Evolutionary conservation across 2,888 invertebrate species (phyloP), one percentile per base, ranked within the genome.

Genomic region (Megamerina dolium): DNA sequence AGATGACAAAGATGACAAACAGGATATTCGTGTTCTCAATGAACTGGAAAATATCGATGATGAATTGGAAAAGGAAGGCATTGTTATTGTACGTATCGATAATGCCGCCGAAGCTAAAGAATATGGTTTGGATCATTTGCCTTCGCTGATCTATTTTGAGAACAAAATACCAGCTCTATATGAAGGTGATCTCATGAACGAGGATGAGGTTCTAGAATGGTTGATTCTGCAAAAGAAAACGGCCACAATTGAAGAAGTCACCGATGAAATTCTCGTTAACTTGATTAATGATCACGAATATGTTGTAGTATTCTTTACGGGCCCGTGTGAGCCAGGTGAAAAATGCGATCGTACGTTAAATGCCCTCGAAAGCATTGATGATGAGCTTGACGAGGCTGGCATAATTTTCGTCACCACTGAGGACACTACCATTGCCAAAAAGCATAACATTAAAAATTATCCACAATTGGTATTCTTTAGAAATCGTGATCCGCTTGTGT

Each of bases 391-490:
- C 64, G 91, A 92, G 72, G 86, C 86, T 44, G 93, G 93, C 40
- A 93, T 93, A 56, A 87, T 92, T 50, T 91, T 93, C 63, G 92
- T 93, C 0, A 92, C 92, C 27, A 93, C 93, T 12, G 92, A 92
- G 73, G 93, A 94, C 61, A 75, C 78, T 5, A 64, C 68, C 2
- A 72, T 90, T 41, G 91, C 92, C 8, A 88, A 87, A 72, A 88
- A 90, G 66, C 81, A 87, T 57, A 85, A 85, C 50, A 85, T 93
- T 59, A 91, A 87, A 66, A 78, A 74, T 46, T 88, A 87, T 75
- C 93, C 93, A 3, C 81, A 87, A 36, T 73, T 94, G 45, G 89
- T 87, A 19, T 87, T 93, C 77, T 93, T 93, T 73, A 79, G 93
- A 58, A 93, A 93, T 66, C 89, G 87, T 60, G 91, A 92, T 63